These are phyloP conservation scores for Grammomys dolichurus DNA, from an alignment of 2,113 vertebrate species.

Conservation along the genomic window DNA sequence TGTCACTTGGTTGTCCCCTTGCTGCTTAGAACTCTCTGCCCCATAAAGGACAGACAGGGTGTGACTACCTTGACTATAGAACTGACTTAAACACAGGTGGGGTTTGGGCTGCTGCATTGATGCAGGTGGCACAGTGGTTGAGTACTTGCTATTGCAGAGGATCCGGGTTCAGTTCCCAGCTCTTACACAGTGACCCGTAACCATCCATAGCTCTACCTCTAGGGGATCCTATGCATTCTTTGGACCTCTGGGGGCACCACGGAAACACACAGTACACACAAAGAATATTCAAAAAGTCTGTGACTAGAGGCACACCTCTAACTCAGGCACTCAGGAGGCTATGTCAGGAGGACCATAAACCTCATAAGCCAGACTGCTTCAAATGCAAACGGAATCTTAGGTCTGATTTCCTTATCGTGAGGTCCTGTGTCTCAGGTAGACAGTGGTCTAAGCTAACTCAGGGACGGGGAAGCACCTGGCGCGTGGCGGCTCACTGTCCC, in stretches of 20 bases:
- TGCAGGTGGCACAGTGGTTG: not conserved
- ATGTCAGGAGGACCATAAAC: not conserved
- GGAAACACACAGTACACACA: not conserved
- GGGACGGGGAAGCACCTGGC: accelerated
- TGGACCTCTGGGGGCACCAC: not conserved
- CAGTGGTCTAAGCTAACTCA: not conserved
- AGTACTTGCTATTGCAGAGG: not conserved
- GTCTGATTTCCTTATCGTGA: not conserved
- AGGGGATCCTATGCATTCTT: not conserved
- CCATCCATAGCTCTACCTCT: not conserved
- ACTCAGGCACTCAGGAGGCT: not conserved
- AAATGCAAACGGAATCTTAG: not conserved
- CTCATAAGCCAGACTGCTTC: not conserved
- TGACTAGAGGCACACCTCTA: not conserved
- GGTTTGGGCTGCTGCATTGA: too few species aligned
- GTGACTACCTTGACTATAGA: not conserved
- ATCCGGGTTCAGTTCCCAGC: not conserved
- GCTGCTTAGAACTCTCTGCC: not conserved
- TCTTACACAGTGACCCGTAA: too few species aligned
- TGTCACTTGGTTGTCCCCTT: not conserved
- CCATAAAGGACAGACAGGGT: not conserved
- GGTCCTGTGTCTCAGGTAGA: not conserved
- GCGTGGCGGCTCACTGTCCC: accelerated
- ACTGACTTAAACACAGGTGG: too few species aligned
- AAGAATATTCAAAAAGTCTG: not conserved